Percentiles rank a stretch among this genome's conserved stretches.
These are phyloP conservation scores for Neosalanx taihuensis DNA, from an alignment of 2,797 vertebrate species.

Conservation along the genomic window DNA sequence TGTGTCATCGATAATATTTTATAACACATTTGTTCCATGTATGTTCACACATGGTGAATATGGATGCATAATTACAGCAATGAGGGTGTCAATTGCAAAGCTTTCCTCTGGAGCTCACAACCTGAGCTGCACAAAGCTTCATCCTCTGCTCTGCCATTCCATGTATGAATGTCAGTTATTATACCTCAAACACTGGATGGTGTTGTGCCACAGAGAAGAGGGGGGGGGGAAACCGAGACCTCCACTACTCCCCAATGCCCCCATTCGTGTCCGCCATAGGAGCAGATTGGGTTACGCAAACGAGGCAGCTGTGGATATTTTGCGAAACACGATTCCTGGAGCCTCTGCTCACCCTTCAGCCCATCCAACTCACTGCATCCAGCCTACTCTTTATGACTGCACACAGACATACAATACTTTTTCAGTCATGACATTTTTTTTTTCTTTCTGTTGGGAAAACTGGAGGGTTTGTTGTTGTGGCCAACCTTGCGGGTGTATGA, in stretches of 20 bases:
- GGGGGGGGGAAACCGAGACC: conserved; percentile 38
- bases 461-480: conserved; percentile 68
- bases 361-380: conserved; percentile 30
- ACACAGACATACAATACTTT: conserved; percentile 58
- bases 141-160: background rate
- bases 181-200: conserved; percentile 9
- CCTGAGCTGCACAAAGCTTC: background rate
- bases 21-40: too few relatives aligned
- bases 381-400: conserved; percentile 50
- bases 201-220: conserved; percentile 36
- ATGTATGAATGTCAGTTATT: conserved; percentile 1
- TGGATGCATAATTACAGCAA: too few relatives aligned
- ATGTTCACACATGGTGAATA: too few relatives aligned
- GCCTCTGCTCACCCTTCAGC: conserved; percentile 41
- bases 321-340: conserved; percentile 65
- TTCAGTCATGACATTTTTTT: conserved; percentile 50
- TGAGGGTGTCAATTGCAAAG: too few relatives aligned
- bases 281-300: conserved; percentile 67
- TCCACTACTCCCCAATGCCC: background rate
- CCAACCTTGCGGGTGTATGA: conserved; percentile 69
- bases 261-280: conserved; percentile 54
- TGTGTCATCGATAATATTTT: too few relatives aligned
- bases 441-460: conserved; percentile 39
- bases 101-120: background rate
- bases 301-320: conserved; percentile 76